phyloP scores from a whole-genome alignment of 2,113 vertebrate species.

The Phrynosoma platyrhinos region DNA sequence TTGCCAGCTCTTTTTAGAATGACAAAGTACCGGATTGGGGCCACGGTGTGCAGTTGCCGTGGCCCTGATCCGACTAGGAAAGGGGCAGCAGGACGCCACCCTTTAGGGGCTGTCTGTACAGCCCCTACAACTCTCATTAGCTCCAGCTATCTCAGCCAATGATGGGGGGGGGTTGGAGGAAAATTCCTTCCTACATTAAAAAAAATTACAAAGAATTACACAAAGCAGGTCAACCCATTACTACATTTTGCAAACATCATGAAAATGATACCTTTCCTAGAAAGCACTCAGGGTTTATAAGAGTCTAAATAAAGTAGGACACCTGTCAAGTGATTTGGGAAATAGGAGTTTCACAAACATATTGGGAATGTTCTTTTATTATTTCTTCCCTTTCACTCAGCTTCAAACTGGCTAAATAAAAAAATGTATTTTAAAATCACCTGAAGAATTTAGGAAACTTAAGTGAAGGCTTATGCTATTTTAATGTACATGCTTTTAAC shows the following conservation, averaged over 20 bases:
- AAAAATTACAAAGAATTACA: too few species aligned
- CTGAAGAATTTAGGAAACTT: neutral
- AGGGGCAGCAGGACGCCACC: too few species aligned
- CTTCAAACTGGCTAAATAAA: neutral
- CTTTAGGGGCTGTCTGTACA: too few species aligned
- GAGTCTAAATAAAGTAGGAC: neutral
- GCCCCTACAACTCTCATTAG: too few species aligned
- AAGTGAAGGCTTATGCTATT: neutral
- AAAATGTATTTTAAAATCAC: neutral
- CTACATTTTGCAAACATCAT: neutral
- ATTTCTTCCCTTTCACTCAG: too few species aligned
- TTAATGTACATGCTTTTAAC: neutral
- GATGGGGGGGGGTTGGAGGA: neutral
- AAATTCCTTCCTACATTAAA: too few species aligned
- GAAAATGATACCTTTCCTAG: neutral
- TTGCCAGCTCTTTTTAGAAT: too few species aligned
- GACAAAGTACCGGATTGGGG: too few species aligned
- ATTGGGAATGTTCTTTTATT: neutral
- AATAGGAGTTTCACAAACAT: neutral
- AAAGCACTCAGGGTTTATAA: neutral
- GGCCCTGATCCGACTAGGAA: too few species aligned
- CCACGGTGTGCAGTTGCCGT: too few species aligned
- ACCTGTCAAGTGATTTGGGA: neutral
- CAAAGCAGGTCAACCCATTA: too few species aligned
- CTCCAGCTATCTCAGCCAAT: neutral